phyloP scores from a whole-genome alignment of 2,888 invertebrate genomes.

The Idaea biselata region DNA sequence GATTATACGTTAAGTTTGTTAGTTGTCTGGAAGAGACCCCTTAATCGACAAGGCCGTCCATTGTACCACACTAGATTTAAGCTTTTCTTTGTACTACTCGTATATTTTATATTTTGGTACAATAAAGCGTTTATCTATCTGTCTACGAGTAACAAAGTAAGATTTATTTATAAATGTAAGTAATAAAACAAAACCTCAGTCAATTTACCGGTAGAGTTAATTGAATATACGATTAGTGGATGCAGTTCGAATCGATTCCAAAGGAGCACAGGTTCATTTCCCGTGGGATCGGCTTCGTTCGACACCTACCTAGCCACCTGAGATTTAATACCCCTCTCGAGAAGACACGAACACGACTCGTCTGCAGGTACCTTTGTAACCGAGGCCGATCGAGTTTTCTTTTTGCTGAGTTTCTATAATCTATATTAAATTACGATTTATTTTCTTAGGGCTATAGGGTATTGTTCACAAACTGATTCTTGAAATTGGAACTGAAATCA shows the following conservation, averaged over 20 bases:
- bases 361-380: conserved; percentile 8
- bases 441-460: no score
- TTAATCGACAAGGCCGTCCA: no score
- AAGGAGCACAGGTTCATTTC: conserved; percentile 54
- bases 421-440: no score
- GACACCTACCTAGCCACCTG: conserved; percentile 48
- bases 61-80: no score
- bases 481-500: no score
- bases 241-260: conserved; percentile 57
- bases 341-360: conserved; percentile 45
- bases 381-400: conserved; percentile 22
- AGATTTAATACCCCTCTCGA: conserved; percentile 62
- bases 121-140: no score
- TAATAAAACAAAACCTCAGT: conserved; percentile 19
- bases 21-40: no score
- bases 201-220: conserved; percentile 20
- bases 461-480: no score
- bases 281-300: conserved; percentile 43
- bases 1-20: no score
- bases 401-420: conserved; percentile 9
- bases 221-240: conserved; percentile 18
- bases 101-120: no score
- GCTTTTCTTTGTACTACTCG: no score
- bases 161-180: conserved; percentile 5
- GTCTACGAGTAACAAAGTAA: background rate